A percentile compares a stretch with the other conserved stretches of the same genome.
phyloP scores from a whole-genome alignment of 1,140 invertebrate species.

The Diorhabda sublineata region DNA sequence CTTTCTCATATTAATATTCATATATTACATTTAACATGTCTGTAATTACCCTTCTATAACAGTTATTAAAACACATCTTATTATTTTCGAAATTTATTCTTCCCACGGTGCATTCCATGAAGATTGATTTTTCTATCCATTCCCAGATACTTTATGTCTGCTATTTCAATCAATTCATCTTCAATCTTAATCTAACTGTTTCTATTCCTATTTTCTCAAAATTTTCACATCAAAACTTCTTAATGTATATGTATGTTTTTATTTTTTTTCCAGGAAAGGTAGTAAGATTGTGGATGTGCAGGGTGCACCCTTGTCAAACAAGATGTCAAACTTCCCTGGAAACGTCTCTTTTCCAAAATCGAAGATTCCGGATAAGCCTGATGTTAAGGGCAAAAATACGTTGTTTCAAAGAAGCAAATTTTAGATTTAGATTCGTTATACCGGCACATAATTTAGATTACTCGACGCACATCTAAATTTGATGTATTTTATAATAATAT shows the following conservation, averaged over 20 bases:
- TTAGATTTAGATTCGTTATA: not conserved
- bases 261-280: slow-evolving; percentile 49
- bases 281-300: slow-evolving; percentile 55
- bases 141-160: not conserved
- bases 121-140: not conserved
- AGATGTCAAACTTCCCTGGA: not conserved
- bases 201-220: not conserved
- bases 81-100: no score
- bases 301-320: slow-evolving; percentile 39
- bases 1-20: no score
- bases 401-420: slow-evolving; percentile 9
- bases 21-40: no score
- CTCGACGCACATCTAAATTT: no score
- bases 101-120: no score
- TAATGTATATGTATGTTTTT: no score
- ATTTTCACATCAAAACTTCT: not conserved
- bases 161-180: not conserved
- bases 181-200: not conserved
- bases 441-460: no score
- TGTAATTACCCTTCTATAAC: no score
- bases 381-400: not conserved
- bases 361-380: not conserved
- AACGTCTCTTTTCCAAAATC: slow-evolving; percentile 2
- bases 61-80: no score
- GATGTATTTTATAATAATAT: no score